These are phyloP conservation scores for Ia io DNA, from an alignment of 2,113 vertebrate genomes.

Conservation along the genomic window DNA sequence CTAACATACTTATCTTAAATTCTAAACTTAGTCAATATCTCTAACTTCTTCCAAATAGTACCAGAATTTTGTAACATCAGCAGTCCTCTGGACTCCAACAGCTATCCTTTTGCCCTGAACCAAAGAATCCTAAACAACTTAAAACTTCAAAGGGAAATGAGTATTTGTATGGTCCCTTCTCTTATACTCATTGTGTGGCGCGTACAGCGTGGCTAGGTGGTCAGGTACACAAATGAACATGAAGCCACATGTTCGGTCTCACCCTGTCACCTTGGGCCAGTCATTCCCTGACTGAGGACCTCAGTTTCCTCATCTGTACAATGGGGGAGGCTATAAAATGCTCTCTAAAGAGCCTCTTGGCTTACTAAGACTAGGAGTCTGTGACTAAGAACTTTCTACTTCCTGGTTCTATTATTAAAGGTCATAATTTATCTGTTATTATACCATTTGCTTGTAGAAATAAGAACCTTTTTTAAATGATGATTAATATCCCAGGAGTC, in stretches of 20 bases:
- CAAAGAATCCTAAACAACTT: not conserved
- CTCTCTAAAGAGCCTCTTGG: not conserved
- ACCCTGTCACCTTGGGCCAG: not conserved
- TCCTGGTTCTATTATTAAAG: not conserved
- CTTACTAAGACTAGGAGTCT: not conserved
- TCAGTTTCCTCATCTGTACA: not conserved
- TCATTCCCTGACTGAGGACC: not conserved
- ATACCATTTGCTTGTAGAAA: not conserved
- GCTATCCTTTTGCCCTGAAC: not conserved
- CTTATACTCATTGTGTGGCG: not conserved
- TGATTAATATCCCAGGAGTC: not conserved
- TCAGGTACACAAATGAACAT: too few species aligned
- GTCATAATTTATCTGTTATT: not conserved
- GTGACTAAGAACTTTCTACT: not conserved
- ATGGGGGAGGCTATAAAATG: not conserved
- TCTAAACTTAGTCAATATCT: not conserved
- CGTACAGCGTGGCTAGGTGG: too few species aligned
- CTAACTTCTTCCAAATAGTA: not conserved
- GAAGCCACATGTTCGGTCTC: fast-evolving
- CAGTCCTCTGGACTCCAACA: not conserved
- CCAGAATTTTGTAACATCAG: not conserved
- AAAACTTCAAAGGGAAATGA: not conserved
- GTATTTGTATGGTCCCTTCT: not conserved
- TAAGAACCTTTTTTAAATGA: not conserved
- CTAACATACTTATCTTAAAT: not conserved